phyloP scores from a whole-genome alignment of 2,797 vertebrate species.

The Gadopsis bispinosus region DNA sequence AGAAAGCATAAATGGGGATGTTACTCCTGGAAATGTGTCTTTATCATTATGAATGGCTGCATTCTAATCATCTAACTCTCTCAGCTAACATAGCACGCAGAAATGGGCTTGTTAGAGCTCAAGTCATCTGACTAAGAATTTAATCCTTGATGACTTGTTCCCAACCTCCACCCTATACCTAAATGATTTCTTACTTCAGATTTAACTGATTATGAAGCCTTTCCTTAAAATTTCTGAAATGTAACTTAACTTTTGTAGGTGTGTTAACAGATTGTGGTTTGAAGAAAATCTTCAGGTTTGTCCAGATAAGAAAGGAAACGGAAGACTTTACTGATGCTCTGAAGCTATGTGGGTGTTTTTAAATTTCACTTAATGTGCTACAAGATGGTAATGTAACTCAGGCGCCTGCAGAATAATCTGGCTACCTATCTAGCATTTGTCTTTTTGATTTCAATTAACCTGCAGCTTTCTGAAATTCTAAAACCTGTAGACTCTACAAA shows the following conservation, averaged over 20 bases:
- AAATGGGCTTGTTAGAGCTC: constrained; percentile 49
- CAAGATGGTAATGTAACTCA: constrained; percentile 25
- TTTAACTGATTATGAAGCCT: constrained; percentile 36
- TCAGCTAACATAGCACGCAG: constrained; percentile 75
- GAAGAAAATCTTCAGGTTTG: neutral
- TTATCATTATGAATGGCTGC: constrained; percentile 51
- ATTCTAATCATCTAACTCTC: constrained; percentile 70
- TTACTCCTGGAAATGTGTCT: constrained; percentile 49
- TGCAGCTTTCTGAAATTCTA: constrained; percentile 36
- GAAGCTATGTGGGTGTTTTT: constrained; percentile 28
- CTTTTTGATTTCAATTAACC: constrained; percentile 31
- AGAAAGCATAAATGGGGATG: constrained; percentile 44
- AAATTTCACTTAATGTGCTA: constrained; percentile 35
- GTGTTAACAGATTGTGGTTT: constrained; percentile 22
- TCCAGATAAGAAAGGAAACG: constrained; percentile 24
- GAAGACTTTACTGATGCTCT: constrained; percentile 2
- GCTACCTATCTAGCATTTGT: constrained; percentile 9
- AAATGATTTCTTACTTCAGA: constrained; percentile 33
- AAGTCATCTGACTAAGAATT: constrained; percentile 51
- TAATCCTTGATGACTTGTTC: constrained; percentile 31
- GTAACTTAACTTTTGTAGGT: constrained; percentile 25
- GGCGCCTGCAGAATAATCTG: constrained; percentile 13
- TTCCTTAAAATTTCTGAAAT: constrained; percentile 32
- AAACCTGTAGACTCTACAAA: constrained; percentile 22
- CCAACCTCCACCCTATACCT: constrained; percentile 1